Base-by-base conservation (phyloP, 2,113 vertebrate genomes). In the Tetrao urogallus region DNA sequence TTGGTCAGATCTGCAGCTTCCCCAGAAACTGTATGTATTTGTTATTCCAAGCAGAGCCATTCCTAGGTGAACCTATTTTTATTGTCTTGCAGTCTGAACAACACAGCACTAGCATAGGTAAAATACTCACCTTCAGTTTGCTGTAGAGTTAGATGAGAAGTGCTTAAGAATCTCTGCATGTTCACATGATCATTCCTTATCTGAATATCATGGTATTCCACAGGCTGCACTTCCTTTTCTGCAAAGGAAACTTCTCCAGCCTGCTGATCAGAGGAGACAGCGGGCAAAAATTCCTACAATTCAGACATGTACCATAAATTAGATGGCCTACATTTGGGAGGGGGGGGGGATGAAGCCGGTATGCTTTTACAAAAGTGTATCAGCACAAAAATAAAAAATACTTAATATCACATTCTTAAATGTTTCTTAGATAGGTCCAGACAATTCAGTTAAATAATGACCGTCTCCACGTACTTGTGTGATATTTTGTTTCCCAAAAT, bases 111-210 rank as follows among this genome's bases (percentile, higher is more conserved):
- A 45, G 24, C 48, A 50, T 0, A 67, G 47, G 11, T 3, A 19
- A 34, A 80, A 42, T 10, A 73, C 95, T 96, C 15, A 96, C 98
- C 98, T 97, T 98, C 98, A 14, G 98, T 95, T 40, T 98, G 97
- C 56, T 98, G 98, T 30, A 98, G 30, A 30, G 95, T 98, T 50
- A 94, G 95, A 47, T 98, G 98, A 88, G 98, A 92, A 65, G 95
- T 89, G 56, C 45, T 95, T 17, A 97, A 86, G 70, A 97, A 98
- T 76, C 99, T 99, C 90, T 98, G 95, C 6, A 95, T 67, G 43
- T 97, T 98, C 95, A 98, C 98, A 32, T 98, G 95, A 78, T 99
- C 98, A 54, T 98, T 98, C 5, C 97, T 96, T 27, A 92, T 19
- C 10, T 96, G 86, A 32, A 87, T 19, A 34, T 95, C 87, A 50